These are phyloP conservation scores for Gymnocephalus cernua DNA, from an alignment of 2,113 vertebrate species.

Conservation along the genomic window DNA sequence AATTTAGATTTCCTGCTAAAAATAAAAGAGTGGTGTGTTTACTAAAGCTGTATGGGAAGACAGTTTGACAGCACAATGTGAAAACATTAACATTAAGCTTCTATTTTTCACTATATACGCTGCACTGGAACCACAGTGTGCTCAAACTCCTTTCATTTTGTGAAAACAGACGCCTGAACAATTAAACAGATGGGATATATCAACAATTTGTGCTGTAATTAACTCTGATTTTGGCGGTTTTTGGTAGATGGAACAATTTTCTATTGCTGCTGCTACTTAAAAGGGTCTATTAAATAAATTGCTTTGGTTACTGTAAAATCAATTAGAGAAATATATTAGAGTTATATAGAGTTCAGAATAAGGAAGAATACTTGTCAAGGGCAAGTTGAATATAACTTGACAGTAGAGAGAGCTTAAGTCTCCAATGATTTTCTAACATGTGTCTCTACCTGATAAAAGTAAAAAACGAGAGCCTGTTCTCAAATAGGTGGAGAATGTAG, in stretches of 20 bases:
- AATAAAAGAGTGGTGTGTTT: neutral
- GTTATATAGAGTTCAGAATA: neutral
- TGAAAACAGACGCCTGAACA: conserved; percentile 9
- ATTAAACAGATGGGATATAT: conserved; percentile 27
- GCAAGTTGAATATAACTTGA: neutral
- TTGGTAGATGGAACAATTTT: conserved; percentile 24
- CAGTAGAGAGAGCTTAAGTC: neutral
- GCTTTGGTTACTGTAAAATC: conserved; percentile 10
- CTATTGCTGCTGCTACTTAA: conserved; percentile 7
- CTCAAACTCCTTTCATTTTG: conserved; percentile 6
- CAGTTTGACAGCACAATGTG: conserved; percentile 1
- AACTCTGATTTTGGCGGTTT: conserved; percentile 23
- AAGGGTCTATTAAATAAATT: conserved; percentile 25
- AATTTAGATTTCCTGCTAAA: neutral
- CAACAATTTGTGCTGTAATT: conserved; percentile 37
- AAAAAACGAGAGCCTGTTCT: neutral
- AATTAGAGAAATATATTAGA: neutral
- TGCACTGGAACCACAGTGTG: neutral
- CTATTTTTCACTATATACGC: neutral
- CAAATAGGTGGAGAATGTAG: neutral
- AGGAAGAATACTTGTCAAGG: conserved; percentile 6
- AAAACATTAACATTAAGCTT: conserved; percentile 17
- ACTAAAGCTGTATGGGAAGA: neutral
- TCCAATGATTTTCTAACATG: neutral
- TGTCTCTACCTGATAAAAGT: conserved; percentile 9